Percentiles rank a stretch among this genome's conserved stretches.
phyloP scores from a whole-genome alignment of 2,797 vertebrate species.

The Gymnothorax reevesii region DNA sequence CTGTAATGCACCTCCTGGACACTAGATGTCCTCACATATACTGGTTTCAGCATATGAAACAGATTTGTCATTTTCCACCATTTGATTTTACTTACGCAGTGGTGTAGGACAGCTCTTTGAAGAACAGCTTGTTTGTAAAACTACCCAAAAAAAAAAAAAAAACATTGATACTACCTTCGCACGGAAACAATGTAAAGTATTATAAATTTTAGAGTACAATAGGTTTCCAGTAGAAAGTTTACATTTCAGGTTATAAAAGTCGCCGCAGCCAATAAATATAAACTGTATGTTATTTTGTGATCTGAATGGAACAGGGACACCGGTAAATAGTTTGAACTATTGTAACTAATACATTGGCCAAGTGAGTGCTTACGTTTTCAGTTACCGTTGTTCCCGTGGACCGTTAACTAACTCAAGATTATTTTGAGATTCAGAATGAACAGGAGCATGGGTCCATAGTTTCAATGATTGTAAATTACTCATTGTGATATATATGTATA shows the following conservation, averaged over 20 bases:
- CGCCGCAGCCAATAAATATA: no score
- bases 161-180: neutral
- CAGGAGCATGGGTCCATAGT: constrained; percentile 56
- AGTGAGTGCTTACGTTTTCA: neutral
- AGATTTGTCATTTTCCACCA: neutral
- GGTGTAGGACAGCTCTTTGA: neutral
- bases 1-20: neutral
- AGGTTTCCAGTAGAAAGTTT: neutral
- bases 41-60: neutral
- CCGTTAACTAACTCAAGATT: neutral
- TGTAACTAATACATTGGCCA: no score
- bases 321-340: no score
- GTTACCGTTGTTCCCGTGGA: neutral
- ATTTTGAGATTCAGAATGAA: constrained; percentile 27
- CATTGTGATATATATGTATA: constrained; percentile 76
- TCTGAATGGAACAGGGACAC: no score
- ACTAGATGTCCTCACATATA: neutral
- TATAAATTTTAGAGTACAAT: neutral
- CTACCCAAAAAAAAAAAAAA: neutral
- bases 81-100: neutral
- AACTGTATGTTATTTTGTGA: no score
- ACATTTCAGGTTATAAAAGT: constrained; percentile 10
- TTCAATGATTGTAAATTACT: constrained; percentile 61
- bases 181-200: neutral
- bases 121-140: neutral